Conservation (phyloP, 2,113 vertebrate genomes). For the Neolamprologus variostigma region DNA sequence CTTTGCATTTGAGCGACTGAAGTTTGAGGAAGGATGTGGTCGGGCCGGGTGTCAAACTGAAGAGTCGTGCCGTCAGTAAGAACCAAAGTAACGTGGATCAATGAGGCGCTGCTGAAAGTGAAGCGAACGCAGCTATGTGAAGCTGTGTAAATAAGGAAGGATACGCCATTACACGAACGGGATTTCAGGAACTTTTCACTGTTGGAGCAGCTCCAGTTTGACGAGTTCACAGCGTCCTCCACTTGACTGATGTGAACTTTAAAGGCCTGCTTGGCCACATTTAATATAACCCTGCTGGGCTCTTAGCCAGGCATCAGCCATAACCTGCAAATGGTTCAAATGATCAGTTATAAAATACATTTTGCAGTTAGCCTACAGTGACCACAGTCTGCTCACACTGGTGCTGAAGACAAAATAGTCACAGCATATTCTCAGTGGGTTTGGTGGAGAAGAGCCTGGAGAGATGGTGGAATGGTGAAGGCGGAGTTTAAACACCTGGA, state of each 20-base stretch:
- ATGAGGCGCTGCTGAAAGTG: not conserved
- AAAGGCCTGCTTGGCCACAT: not conserved
- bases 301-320: not conserved
- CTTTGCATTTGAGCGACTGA: not conserved
- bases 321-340: rapidly evolving
- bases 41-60: not conserved
- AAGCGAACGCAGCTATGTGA: not conserved
- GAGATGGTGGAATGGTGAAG: not conserved
- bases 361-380: not conserved
- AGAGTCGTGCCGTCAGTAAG: not conserved
- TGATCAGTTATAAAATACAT: not conserved
- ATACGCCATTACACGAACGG: not conserved
- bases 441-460: not conserved
- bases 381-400: not conserved
- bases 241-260: not conserved
- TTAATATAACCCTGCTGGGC: not conserved
- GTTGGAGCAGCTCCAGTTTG: not conserved
- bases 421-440: not conserved
- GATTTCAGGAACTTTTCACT: not conserved
- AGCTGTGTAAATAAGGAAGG: not conserved
- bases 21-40: conserved; percentile 36
- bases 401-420: not conserved
- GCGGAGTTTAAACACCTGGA: not conserved
- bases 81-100: not conserved
- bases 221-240: not conserved